phyloP scores from a whole-genome alignment of 2,888 invertebrate species.

The Platycheirus rosarum region DNA sequence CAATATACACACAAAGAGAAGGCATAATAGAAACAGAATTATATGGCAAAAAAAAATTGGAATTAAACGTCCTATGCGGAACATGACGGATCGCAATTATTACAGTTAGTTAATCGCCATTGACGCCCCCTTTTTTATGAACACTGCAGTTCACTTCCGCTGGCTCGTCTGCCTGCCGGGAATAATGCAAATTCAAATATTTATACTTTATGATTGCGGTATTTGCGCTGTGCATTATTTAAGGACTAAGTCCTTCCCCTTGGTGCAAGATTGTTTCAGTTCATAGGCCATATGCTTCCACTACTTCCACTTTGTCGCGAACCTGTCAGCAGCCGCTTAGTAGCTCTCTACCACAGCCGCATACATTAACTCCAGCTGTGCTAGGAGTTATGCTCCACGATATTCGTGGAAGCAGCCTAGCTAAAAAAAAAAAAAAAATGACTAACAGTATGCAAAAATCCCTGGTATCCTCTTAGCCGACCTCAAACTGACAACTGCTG shows the following conservation, averaged over 20 bases:
- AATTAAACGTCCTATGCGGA: conserved; percentile 34
- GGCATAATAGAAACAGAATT: neutral
- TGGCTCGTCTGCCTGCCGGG: conserved; percentile 9
- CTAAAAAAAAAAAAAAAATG: conserved; percentile 21
- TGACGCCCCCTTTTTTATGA: conserved; percentile 49
- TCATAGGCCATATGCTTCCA: conserved; percentile 13
- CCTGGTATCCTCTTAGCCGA: conserved; percentile 51
- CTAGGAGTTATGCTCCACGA: conserved; percentile 59
- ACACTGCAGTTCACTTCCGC: conserved; percentile 13
- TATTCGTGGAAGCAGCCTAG: conserved; percentile 58
- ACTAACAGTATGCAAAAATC: no score
- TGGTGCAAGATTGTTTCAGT: conserved; percentile 6
- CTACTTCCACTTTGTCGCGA: conserved; percentile 54
- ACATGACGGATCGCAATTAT: conserved; percentile 68
- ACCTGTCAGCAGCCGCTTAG: conserved; percentile 43
- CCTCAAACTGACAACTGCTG: conserved; percentile 57
- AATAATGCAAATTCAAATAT: conserved; percentile 80
- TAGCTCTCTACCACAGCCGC: conserved; percentile 29
- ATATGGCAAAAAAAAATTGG: neutral
- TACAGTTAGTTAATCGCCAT: conserved; percentile 69
- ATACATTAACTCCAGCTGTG: conserved; percentile 62
- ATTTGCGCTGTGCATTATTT: conserved; percentile 73
- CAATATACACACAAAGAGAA: conserved; percentile 7
- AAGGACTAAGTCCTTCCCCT: conserved; percentile 43
- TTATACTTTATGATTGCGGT: conserved; percentile 81